These are phyloP conservation scores for Pampus argenteus DNA, from an alignment of 2,797 vertebrate species.

Conservation along the genomic window DNA sequence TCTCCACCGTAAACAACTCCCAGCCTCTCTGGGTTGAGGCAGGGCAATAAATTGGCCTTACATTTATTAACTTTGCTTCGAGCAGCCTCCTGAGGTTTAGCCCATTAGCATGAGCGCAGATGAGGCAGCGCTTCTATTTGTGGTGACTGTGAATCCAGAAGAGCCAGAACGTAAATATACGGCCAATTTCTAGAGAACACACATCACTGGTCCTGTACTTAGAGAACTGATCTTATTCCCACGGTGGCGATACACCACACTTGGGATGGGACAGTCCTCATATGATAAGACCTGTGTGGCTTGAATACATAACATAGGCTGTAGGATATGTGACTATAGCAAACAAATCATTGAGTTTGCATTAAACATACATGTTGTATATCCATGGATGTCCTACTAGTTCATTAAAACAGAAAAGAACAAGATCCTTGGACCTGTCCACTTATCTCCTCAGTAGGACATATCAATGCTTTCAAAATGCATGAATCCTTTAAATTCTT, in stretches of 20 bases:
- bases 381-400: no score
- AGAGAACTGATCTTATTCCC: constrained; percentile 11
- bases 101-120: constrained; percentile 57
- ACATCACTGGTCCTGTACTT: constrained; percentile 1
- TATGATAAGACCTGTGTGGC: background rate
- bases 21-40: constrained; percentile 42
- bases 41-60: constrained; percentile 62
- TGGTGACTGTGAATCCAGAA: constrained; percentile 22
- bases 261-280: background rate
- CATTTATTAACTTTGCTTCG: constrained; percentile 63
- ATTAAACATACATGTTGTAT: no score
- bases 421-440: no score
- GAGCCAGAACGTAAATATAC: constrained; percentile 30
- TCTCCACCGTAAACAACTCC: constrained; percentile 45
- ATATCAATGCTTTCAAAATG: no score
- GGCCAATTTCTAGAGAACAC: constrained; percentile 32
- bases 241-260: background rate
- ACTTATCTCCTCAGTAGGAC: no score
- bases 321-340: no score
- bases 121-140: constrained; percentile 7
- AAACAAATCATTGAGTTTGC: no score
- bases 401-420: no score
- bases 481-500: no score
- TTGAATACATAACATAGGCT: no score
- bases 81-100: constrained; percentile 49